Evolutionary conservation across 2,113 vertebrate species (phyloP).

Genomic region (Gymnocephalus cernua): DNA sequence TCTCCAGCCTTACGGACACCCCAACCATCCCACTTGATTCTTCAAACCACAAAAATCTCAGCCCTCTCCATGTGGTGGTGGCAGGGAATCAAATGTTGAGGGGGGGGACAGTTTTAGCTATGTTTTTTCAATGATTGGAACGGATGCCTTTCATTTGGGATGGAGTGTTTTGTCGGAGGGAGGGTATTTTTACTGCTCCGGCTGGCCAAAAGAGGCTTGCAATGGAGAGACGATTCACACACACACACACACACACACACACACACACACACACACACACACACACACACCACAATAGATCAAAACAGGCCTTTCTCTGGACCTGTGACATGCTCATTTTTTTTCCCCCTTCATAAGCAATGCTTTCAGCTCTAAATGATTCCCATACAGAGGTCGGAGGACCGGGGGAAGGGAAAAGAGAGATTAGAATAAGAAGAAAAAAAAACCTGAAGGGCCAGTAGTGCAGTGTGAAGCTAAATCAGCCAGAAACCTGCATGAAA

Average conservation of each 20-base stretch:
- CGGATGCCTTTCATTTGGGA: conserved; percentile 46
- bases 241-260: conserved; percentile 38
- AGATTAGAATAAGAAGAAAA: conserved; percentile 47
- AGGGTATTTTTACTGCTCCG: conserved; percentile 37
- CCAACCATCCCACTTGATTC: conserved; percentile 15
- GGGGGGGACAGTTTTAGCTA: not conserved
- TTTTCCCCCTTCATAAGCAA: conserved; percentile 59
- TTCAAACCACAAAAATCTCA: conserved; percentile 16
- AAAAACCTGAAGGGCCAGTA: conserved; percentile 64
- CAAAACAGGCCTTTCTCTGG: conserved; percentile 85
- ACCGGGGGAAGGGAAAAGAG: conserved; percentile 23
- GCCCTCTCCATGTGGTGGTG: conserved; percentile 1
- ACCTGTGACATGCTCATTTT: conserved; percentile 75
- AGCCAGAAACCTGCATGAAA: conserved; percentile 78
- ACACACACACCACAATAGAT: conserved; percentile 71
- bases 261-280: conserved; percentile 32
- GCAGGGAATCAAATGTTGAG: conserved; percentile 21
- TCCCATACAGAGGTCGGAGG: conserved; percentile 25
- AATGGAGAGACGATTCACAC: conserved; percentile 35
- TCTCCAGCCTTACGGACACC: not conserved
- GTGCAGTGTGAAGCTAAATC: conserved; percentile 74
- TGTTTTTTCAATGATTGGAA: conserved; percentile 30
- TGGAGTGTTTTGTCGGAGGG: conserved; percentile 42
- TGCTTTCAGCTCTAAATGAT: conserved; percentile 69
- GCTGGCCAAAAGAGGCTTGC: conserved; percentile 44